A percentile compares a stretch with the other conserved stretches of the same genome.
phyloP scores from a whole-genome alignment of 2,113 vertebrate species.

The Nerophis ophidion region DNA sequence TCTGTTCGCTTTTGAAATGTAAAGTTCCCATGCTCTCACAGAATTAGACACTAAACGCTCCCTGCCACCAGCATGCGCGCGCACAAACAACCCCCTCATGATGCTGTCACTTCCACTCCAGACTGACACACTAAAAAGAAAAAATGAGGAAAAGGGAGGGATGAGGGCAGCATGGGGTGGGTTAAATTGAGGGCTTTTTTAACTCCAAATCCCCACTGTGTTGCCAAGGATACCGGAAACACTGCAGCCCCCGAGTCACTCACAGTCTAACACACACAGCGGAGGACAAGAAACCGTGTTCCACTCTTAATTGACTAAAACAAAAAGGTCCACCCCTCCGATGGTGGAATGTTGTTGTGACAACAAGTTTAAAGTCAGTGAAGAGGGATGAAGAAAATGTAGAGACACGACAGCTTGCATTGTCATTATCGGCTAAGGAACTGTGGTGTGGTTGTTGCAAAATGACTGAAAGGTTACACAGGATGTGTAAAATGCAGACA shows the following conservation, averaged over 20 bases:
- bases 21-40: slow-evolving; percentile 64
- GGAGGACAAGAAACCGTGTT: slow-evolving; percentile 56
- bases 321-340: slow-evolving; percentile 47
- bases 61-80: slow-evolving; percentile 22
- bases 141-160: slow-evolving; percentile 46
- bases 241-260: slow-evolving; percentile 44
- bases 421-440: slow-evolving; percentile 65
- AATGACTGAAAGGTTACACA: slow-evolving; percentile 64
- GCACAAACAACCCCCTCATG: slow-evolving; percentile 26
- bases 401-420: slow-evolving; percentile 55
- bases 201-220: slow-evolving; percentile 63
- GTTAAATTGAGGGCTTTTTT: slow-evolving; percentile 63
- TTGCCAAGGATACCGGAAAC: slow-evolving; percentile 76
- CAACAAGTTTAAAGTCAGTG: slow-evolving; percentile 66
- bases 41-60: slow-evolving; percentile 49
- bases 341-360: slow-evolving; percentile 57
- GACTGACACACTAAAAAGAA: slow-evolving; percentile 63
- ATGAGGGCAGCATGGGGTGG: slow-evolving; percentile 38
- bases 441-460: slow-evolving; percentile 34
- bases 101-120: slow-evolving; percentile 68
- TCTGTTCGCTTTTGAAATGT: slow-evolving; percentile 62
- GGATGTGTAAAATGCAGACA: slow-evolving; percentile 3
- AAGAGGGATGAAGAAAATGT: slow-evolving; percentile 27
- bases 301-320: slow-evolving; percentile 66
- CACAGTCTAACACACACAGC: slow-evolving; percentile 37